Evolutionary conservation across 2,113 vertebrate genomes (phyloP).

Genomic region (Clinocottus analis): DNA sequence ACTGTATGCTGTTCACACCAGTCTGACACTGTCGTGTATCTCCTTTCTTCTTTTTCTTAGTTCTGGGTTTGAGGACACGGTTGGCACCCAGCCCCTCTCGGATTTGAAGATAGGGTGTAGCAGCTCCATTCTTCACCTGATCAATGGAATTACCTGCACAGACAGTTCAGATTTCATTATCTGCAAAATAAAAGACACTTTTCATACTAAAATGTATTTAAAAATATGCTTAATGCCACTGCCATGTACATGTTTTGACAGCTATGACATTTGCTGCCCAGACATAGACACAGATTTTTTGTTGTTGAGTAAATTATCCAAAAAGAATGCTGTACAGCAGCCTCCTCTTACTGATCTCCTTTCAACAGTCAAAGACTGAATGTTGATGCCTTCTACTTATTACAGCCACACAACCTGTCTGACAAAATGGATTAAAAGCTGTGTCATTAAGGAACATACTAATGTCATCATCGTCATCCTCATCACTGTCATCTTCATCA

Average conservation of each 20-base stretch:
- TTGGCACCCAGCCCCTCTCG: constrained; percentile 90
- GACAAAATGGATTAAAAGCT: not conserved
- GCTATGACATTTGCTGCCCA: constrained; percentile 64
- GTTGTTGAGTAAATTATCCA: not conserved
- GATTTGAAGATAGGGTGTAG: constrained; percentile 94
- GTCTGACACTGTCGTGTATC: constrained; percentile 96
- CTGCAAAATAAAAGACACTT: not conserved
- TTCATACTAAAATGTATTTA: not conserved
- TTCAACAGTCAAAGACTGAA: not conserved
- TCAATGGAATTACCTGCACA: constrained; percentile 91
- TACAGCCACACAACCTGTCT: constrained; percentile 82
- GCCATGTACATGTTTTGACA: not conserved
- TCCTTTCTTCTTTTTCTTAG: constrained; percentile 95
- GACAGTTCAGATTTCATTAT: not conserved
- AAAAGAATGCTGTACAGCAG: constrained; percentile 1
- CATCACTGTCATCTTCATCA: constrained; percentile 87
- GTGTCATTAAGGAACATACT: constrained; percentile 61
- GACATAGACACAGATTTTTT: not conserved
- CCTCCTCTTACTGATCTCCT: not conserved
- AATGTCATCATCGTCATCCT: constrained; percentile 74
- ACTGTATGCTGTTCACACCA: constrained; percentile 79
- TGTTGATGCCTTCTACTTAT: constrained; percentile 85
- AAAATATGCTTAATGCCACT: not conserved
- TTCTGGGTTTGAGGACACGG: constrained; percentile 93
- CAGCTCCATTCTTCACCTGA: constrained; percentile 90